Evolutionary conservation across 2,797 vertebrate species (phyloP), one percentile per base, ranked within the genome.

Genomic region (Allenopithecus nigroviridis): DNA sequence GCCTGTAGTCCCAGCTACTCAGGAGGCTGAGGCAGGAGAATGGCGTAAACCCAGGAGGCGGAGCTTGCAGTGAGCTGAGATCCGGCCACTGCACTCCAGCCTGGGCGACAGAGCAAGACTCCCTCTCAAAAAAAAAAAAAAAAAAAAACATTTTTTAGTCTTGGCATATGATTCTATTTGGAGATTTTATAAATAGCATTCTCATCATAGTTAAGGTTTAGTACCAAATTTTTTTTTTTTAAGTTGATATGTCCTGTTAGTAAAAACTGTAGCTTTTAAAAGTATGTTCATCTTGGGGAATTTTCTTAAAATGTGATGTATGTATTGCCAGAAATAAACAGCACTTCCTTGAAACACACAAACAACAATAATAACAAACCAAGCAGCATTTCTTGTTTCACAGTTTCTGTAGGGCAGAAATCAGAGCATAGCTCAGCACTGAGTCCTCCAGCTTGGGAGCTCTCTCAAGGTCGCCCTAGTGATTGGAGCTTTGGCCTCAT

Each of bases 381-480:
- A 46, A 59, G 17, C 17, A 28, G 55, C 50, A 33, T 21, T 28
- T 39, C 1, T 5, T 5, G 10, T 13, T 33, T 41, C 21, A 4
- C 12, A 22, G 39, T 28, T 4, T 57, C 89, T 5, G 5, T 22
- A 24, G 33, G 94, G 30, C 33, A 33, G 53, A 79, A 26, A 39
- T 33, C n/a, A 0, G 21, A 21, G 10, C 1, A 0, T 1, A 9
- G 33, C 53, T 33, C 4, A 0, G 39, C 0, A 46, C 43, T 46
- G 48, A 30, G 53, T n/a, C 70, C 28, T n/a, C 8, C 2, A 12
- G 39, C 57, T 10, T 48, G 11, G 16, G 22, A 13, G 12, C 48
- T 41, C 19, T 22, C 22, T 2, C 1, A 1, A 57, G 84, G 39
- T 33, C 26, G 28, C 85, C 26, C 16, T 14, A 5, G 26, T 19